Base-by-base conservation (phyloP, 2,113 vertebrate genomes). In the Shinisaurus crocodilurus region DNA sequence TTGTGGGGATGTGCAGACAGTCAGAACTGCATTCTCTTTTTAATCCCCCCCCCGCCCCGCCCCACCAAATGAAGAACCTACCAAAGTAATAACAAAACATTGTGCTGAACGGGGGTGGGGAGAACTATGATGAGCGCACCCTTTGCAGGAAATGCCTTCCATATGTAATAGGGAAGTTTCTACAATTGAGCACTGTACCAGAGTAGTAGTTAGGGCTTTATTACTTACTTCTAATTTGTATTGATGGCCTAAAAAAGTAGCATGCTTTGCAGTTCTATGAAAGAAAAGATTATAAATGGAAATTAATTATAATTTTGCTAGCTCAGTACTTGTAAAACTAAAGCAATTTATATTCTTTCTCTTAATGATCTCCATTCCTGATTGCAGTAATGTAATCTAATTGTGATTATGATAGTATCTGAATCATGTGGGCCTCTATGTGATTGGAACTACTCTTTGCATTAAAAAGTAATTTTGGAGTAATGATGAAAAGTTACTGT, bases 401-500 rank as follows among this genome's bases (percentile, higher is more conserved):
- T 99, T 99, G 99, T 99, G 99, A 99, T 99, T 99, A 99, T 99
- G 99, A 99, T 99, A 99, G 98, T 99, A 99, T 99, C 99, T 98
- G 98, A 98, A 99, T 99, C 98, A 99, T 98, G 98, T 98, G 98
- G 98, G 98, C 98, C 98, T 98, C 98, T 98, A 98, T 99, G 98
- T 99, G 99, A 99, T 99, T 99, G 99, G 98, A 99, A 98, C 99
- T 98, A 98, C 98, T 99, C 98, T 98, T 99, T 99, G 98, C 98
- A 99, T 99, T 99, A 99, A 99, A 99, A 99, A 99, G 98, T 98
- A 98, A 99, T 99, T 99, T 99, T 99, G 98, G 98, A 99, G 99
- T 99, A 99, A 99, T 99, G 99, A 99, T 99, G 98, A 99, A 99
- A 99, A 99, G 98, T 98, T 98, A 98, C 98, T 98, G 98, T 98